Evolutionary conservation across 2,113 vertebrate species (phyloP), one percentile per base, ranked within the genome.

Genomic region (Ia io): DNA sequence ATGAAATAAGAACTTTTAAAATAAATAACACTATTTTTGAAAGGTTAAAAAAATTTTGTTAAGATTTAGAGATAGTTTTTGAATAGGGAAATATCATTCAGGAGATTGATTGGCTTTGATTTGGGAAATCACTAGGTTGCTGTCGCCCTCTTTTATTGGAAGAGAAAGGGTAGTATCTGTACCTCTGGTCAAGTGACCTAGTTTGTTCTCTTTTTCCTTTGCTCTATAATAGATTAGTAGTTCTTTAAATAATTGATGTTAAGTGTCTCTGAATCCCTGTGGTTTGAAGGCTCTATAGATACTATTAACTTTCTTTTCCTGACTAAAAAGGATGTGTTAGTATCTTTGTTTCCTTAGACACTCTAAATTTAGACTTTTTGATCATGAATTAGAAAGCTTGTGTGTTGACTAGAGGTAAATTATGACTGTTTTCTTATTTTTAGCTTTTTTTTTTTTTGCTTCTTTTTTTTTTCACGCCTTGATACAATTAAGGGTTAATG

Each of bases 171-270:
- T 94, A 63, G 23, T 73, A 59, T 94, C 94, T 90, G 28, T 93
- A 74, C n/a, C 23, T 83, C 92, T 97, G 63, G 70, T 93, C 83
- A 86, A 82, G 88, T 96, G 93, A 95, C 63, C 85, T 71, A 65
- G 65, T 85, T 88, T 76, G 30, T 84, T 96, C 80, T 91, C 83
- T 78, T 95, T 95, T 95, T 93, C 59, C 82, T 92, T 93, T 95
- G 82, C 65, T 92, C 42, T 93, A 1, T 74, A 63, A 95, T 73
- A 96, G 92, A 85, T 88, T 49, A 90, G 95, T 90, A 76, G 56
- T 92, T 95, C 67, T 88, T 92, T 95, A 95, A 97, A 97, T 97
- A 97, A 97, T 97, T 97, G 67, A 97, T 97, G 96, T 71, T 95
- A 94, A 97, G 86, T 97, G 86, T 83, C 85, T 94, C 93, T 93